Evolutionary conservation across 1,140 invertebrate genomes (phyloP), one percentile per base, ranked within the genome.

Genomic region (Drosophila orena): DNA sequence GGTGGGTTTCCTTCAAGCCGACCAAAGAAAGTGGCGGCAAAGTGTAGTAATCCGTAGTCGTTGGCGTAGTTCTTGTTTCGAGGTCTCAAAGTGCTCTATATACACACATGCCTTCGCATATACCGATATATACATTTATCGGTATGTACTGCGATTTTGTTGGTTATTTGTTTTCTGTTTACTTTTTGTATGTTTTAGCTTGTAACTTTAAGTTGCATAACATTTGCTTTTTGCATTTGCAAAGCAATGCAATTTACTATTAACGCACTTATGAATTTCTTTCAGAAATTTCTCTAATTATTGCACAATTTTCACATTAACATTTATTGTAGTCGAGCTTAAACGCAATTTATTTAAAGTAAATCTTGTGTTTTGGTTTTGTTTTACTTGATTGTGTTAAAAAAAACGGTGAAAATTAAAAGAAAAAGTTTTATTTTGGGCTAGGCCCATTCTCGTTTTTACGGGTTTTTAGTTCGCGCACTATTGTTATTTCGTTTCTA

Each of bases 221-320:
- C 66, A 69, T 65, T 49, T 49, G 47, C 68, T 44, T 62, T 78
- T 44, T 43, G 34, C 5, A 71, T 22, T 58, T 30, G 43, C 24
- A 52, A 24, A 24, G 17, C 38, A 69, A 59, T 47, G 6, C 42
- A 37, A 44, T 55, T 78, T 68, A 42, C 44, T 42, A 56, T 68
- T 62, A 37, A 27, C 49, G 58, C 75, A 65, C 84, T 89, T 89
- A 89, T 50, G n/a, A 77, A 88, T 84, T 88, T 89, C 83, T 88
- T 66, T 42, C 12, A 88, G 83, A 89, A 89, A 90, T 75, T 60
- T 47, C 42, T 78, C 74, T 80, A 80, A 78, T 90, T 90, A 89
- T 85, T 90, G 86, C 80, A 81, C 83, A 83, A 58, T 75, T 47
- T 83, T 50, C 76, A 89, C 64, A 50, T 64, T 46, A 34, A 59